Conservation (phyloP, 2,888 invertebrate genomes). For the Sisyra terminalis region DNA sequence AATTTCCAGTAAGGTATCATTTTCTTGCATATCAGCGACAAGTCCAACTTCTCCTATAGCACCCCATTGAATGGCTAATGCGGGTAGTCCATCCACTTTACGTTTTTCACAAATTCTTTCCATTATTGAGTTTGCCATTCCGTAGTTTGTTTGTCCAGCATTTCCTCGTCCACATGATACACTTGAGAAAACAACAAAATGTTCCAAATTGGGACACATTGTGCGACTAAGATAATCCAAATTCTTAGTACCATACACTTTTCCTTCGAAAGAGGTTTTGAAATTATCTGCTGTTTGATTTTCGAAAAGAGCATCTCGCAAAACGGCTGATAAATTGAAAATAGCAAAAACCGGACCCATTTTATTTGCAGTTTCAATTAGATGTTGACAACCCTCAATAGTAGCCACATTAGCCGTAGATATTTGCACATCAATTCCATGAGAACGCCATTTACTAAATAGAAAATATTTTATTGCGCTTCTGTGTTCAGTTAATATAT, state of each 20-base stretch:
- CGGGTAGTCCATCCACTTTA: conserved; percentile 51
- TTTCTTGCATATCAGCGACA: conserved; percentile 37
- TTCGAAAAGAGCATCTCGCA: conserved; percentile 58
- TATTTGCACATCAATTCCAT: conserved; percentile 50
- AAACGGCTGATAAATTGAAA: conserved; percentile 75
- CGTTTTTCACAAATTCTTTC: conserved; percentile 71
- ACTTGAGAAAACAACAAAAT: conserved; percentile 85
- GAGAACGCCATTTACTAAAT: conserved; percentile 47
- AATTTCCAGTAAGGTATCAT: conserved; percentile 26
- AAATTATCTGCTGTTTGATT: conserved; percentile 60
- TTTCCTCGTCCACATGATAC: conserved; percentile 86
- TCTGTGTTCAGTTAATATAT: neutral
- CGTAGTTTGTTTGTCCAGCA: conserved; percentile 82
- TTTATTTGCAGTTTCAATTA: conserved; percentile 43
- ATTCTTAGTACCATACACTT: conserved; percentile 63
- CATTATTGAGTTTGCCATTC: conserved; percentile 80
- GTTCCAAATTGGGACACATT: conserved; percentile 37
- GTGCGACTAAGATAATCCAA: conserved; percentile 50
- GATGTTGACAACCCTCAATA: conserved; percentile 45
- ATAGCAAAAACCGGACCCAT: conserved; percentile 68
- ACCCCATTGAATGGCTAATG: conserved; percentile 82
- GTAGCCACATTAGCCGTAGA: conserved; percentile 57
- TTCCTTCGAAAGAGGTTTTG: conserved; percentile 51
- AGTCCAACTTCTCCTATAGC: conserved; percentile 73
- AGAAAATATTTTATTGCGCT: conserved; percentile 3